These are phyloP conservation scores for Cromileptes altivelis DNA, from an alignment of 2,113 vertebrate genomes.

Conservation along the genomic window DNA sequence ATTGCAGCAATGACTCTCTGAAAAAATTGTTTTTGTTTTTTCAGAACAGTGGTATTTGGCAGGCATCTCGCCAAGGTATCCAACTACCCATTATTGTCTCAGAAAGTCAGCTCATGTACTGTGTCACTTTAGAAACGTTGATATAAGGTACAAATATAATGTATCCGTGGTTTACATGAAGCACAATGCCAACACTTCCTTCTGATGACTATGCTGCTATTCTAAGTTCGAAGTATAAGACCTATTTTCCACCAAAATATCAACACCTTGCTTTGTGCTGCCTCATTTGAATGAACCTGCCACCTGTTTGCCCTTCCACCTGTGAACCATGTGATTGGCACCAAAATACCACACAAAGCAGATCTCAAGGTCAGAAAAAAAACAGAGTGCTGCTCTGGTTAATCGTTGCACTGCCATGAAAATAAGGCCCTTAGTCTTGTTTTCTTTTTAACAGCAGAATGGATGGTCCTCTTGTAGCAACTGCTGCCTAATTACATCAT, in stretches of 20 bases:
- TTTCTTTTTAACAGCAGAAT: neutral
- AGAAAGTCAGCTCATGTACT: no score
- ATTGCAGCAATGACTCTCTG: no score
- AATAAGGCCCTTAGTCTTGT: neutral
- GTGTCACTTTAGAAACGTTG: no score
- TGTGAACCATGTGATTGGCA: neutral
- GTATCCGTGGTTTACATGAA: no score
- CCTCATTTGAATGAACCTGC: neutral
- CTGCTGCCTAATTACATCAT: constrained; percentile 6
- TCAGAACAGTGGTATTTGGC: no score
- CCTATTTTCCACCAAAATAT: neutral
- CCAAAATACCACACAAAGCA: neutral
- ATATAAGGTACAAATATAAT: no score
- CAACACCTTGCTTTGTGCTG: neutral
- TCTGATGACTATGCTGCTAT: neutral
- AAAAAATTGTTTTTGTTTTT: no score
- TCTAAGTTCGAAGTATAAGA: neutral
- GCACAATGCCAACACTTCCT: no score
- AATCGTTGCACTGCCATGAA: neutral
- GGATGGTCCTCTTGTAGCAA: constrained; percentile 1
- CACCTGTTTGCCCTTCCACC: neutral
- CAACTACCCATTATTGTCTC: no score
- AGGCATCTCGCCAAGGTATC: no score
- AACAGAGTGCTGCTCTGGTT: neutral
- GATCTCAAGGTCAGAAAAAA: neutral